A percentile compares a stretch with the other conserved stretches of the same genome.
These are phyloP conservation scores for Ormyrus nitidulus DNA, from an alignment of 2,888 invertebrate species.

Conservation along the genomic window DNA sequence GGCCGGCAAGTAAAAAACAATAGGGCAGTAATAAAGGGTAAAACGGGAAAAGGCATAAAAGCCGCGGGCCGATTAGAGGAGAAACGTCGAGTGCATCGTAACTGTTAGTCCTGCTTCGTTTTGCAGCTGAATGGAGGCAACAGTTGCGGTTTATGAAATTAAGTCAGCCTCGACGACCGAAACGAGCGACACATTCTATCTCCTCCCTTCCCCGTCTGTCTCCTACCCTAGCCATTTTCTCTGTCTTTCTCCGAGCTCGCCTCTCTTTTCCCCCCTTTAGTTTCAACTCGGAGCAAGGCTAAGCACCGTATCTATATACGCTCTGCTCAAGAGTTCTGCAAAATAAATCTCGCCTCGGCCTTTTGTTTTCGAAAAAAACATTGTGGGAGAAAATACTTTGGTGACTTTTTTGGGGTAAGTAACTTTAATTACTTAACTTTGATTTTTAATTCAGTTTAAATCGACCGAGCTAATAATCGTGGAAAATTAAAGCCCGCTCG, in stretches of 20 bases:
- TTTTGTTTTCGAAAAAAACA: too few relatives aligned
- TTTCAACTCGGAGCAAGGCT: neutral
- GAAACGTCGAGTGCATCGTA: slow-evolving; percentile 66
- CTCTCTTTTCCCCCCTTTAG: slow-evolving; percentile 17
- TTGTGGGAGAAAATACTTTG: too few relatives aligned
- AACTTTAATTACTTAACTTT: too few relatives aligned
- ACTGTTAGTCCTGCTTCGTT: slow-evolving; percentile 70
- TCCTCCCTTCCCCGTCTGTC: slow-evolving; percentile 50
- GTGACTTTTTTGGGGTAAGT: too few relatives aligned
- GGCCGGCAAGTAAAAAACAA: slow-evolving; percentile 3
- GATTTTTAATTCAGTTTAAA: too few relatives aligned
- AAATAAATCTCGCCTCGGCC: too few relatives aligned
- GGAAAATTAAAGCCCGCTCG: too few relatives aligned
- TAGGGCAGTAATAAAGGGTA: slow-evolving; percentile 38
- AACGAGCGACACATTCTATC: slow-evolving; percentile 64
- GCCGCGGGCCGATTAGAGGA: slow-evolving; percentile 57
- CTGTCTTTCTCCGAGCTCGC: neutral
- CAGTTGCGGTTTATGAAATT: slow-evolving; percentile 76
- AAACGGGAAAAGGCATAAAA: slow-evolving; percentile 30
- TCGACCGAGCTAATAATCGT: too few relatives aligned
- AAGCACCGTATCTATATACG: too few relatives aligned
- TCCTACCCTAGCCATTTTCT: neutral
- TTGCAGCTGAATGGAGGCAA: slow-evolving; percentile 72
- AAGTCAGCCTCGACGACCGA: slow-evolving; percentile 69
- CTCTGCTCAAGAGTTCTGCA: too few relatives aligned